Evolutionary conservation across 2,888 invertebrate species (phyloP).

Genomic region (Congeria kusceri): DNA sequence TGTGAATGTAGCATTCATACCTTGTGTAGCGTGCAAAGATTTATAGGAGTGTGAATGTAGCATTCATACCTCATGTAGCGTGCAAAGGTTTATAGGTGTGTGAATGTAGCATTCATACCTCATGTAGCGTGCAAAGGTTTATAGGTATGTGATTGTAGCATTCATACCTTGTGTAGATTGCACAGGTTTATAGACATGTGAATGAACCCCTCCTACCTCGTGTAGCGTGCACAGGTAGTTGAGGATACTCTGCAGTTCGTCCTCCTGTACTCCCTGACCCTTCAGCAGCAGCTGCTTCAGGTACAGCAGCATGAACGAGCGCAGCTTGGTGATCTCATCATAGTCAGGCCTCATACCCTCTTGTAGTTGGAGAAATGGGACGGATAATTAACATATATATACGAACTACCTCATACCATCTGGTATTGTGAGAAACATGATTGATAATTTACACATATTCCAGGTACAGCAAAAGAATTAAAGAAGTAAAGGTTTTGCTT

Average conservation of each 20-base stretch:
- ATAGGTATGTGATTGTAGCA: neutral
- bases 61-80: neutral
- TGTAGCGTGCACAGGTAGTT: conserved; percentile 99
- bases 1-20: too few relatives aligned
- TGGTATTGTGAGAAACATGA: too few relatives aligned
- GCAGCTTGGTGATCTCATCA: conserved; percentile 95
- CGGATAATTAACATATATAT: too few relatives aligned
- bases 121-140: too few relatives aligned
- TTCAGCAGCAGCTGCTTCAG: conserved; percentile 95
- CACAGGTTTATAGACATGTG: conserved; percentile 5
- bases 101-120: too few relatives aligned
- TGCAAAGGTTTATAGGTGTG: neutral
- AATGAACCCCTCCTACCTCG: conserved; percentile 93
- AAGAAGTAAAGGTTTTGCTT: too few relatives aligned
- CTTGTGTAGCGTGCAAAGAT: too few relatives aligned
- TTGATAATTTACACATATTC: too few relatives aligned
- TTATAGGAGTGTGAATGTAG: neutral
- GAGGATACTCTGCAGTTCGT: conserved; percentile 98
- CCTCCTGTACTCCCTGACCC: conserved; percentile 98
- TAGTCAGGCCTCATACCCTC: conserved; percentile 96
- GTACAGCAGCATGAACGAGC: conserved; percentile 97
- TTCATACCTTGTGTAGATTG: neutral
- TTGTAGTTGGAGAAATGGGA: conserved; percentile 85
- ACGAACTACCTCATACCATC: too few relatives aligned
- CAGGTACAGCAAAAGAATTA: too few relatives aligned